Percentiles rank a stretch among this genome's conserved stretches.
Evolutionary conservation across 2,888 invertebrate genomes (phyloP).

Genomic region (Artemia sinica): DNA sequence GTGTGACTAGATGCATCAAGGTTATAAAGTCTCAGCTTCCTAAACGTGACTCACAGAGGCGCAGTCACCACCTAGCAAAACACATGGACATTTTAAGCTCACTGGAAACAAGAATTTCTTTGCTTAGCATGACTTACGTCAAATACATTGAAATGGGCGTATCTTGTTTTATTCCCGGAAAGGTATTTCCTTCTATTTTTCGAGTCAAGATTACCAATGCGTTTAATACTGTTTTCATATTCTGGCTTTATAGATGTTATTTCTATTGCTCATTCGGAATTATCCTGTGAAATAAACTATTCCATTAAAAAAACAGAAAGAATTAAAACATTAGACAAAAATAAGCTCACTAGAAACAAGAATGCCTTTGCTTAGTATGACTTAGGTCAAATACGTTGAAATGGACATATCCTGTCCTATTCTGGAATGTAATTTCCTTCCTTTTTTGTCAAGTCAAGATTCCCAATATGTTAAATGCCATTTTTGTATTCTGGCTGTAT

Average conservation of each 20-base stretch:
- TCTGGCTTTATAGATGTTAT: too few relatives aligned
- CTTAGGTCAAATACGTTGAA: conserved; percentile 73
- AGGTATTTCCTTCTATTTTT: conserved; percentile 30
- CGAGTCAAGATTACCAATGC: too few relatives aligned
- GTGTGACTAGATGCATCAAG: conserved; percentile 54
- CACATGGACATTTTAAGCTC: conserved; percentile 67
- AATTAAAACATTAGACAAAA: too few relatives aligned
- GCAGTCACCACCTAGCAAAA: conserved; percentile 63
- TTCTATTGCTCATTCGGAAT: too few relatives aligned
- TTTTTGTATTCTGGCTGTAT: too few relatives aligned
- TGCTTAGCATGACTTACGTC: conserved; percentile 79
- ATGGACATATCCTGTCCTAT: conserved; percentile 71
- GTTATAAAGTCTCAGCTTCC: conserved; percentile 64
- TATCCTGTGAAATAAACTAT: too few relatives aligned
- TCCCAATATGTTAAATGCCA: too few relatives aligned
- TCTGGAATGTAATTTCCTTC: conserved; percentile 45
- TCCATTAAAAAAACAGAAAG: too few relatives aligned
- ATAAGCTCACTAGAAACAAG: conserved; percentile 64
- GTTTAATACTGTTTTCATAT: too few relatives aligned
- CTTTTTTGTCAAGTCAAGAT: too few relatives aligned
- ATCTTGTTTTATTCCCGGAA: conserved; percentile 84
- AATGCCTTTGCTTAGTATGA: conserved; percentile 80
- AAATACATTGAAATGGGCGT: conserved; percentile 66
- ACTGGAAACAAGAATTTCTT: conserved; percentile 73
- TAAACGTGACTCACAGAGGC: conserved; percentile 68